Conservation (phyloP, 2,888 invertebrate species). For the Trachelus troglodyta region DNA sequence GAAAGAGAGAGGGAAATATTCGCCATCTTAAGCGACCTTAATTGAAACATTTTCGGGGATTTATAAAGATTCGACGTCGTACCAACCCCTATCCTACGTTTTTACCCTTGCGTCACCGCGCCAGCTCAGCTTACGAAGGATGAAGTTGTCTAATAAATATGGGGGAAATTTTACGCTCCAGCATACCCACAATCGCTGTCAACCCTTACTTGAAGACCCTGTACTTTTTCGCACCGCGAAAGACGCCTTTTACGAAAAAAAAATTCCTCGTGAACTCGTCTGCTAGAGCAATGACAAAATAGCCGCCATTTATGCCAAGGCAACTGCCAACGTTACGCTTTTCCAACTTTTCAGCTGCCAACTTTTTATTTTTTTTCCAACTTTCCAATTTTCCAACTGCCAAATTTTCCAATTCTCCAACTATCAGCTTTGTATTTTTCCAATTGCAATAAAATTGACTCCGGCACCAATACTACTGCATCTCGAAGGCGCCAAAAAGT, state of each 20-base stretch:
- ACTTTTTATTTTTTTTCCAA: too few species aligned
- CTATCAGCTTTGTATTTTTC: too few species aligned
- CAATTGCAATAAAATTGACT: too few species aligned
- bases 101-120: neutral
- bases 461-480: neutral
- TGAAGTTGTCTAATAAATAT: conserved; percentile 35
- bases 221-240: neutral
- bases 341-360: too few species aligned
- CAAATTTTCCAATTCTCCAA: too few species aligned
- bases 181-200: neutral
- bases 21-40: conserved; percentile 22
- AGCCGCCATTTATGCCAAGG: conserved; percentile 24
- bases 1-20: neutral
- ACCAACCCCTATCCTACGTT: conserved; percentile 7
- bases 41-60: conserved; percentile 24
- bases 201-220: neutral
- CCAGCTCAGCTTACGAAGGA: conserved; percentile 10
- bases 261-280: conserved; percentile 42
- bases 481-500: neutral
- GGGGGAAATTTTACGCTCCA: conserved; percentile 10
- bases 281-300: neutral
- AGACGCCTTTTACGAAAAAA: conserved; percentile 22
- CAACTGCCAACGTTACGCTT: too few species aligned
- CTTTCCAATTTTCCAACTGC: too few species aligned
- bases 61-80: conserved; percentile 14